phyloP scores from a whole-genome alignment of 2,888 invertebrate genomes.

The Helobdella robusta region DNA sequence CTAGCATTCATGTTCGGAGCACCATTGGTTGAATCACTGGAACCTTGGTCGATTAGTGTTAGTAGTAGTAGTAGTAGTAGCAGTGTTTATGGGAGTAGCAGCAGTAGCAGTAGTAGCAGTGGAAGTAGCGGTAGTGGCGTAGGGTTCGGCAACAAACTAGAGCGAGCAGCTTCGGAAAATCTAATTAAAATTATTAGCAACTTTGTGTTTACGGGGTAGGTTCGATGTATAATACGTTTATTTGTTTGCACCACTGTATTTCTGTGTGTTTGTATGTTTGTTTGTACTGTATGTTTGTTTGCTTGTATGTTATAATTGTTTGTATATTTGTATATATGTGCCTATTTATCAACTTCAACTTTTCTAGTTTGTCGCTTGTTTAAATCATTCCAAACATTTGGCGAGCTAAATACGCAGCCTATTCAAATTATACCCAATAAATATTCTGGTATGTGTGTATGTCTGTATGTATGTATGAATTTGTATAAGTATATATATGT shows the following conservation, averaged over 20 bases:
- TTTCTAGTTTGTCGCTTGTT: too few relatives aligned
- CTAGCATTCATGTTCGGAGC: slow-evolving; percentile 46
- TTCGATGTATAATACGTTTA: slow-evolving; percentile 34
- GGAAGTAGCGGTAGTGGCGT: too few relatives aligned
- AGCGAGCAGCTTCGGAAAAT: slow-evolving; percentile 42
- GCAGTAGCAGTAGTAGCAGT: too few relatives aligned
- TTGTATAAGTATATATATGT: background rate
- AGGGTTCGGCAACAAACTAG: slow-evolving; percentile 38
- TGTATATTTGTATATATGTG: background rate
- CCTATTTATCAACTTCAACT: too few relatives aligned
- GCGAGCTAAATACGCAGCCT: too few relatives aligned
- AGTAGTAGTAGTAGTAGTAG: too few relatives aligned
- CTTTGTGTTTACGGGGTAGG: slow-evolving; percentile 46
- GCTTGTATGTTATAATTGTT: slow-evolving; percentile 29
- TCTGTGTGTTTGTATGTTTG: slow-evolving; percentile 34
- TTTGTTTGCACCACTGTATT: slow-evolving; percentile 42
- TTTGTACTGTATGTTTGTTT: background rate
- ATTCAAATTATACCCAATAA: too few relatives aligned
- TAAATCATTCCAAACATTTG: too few relatives aligned
- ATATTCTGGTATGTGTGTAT: background rate
- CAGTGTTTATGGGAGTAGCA: too few relatives aligned
- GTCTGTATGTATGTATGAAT: background rate
- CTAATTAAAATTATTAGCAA: slow-evolving; percentile 47
- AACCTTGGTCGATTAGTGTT: slow-evolving; percentile 40
- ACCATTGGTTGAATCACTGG: slow-evolving; percentile 43